Base-by-base conservation (phyloP, 2,797 vertebrate genomes). In the Setipinna tenuifilis region DNA sequence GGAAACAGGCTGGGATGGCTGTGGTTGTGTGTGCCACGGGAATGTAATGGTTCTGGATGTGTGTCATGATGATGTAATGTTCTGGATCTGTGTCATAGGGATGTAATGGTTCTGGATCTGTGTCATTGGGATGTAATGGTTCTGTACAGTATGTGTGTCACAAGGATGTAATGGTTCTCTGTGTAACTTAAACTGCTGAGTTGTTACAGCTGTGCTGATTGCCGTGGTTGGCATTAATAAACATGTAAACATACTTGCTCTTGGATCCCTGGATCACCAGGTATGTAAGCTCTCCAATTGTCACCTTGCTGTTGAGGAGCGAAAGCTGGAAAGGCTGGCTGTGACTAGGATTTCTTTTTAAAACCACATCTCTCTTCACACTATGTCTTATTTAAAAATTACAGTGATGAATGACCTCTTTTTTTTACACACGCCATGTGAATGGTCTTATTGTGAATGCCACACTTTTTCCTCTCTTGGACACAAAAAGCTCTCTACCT, bases 271-370 rank as follows among this genome's bases (percentile, higher is more conserved):
- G 31, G 59, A 83, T 59, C 50, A 17, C 16, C 59, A 90, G 87
- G 88, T 82, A n/a, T 87, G 46, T 87, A 58, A 44, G 35, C 85
- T 89, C 87, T 91, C 87, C 85, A 90, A 78, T 85, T 85, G 87
- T 90, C 87, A 85, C 90, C 81, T 85, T 84, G 87, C 90, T 90
- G 93, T 89, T 91, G 89, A 93, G 87, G 91, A 88, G 88, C 88
- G 88, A 94, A 57, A 84, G 82, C 90, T 90, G 89, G 88, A 90
- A 90, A 91, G 89, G 85, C 85, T 93, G 92, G 92, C 92, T 91
- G 88, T 81, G 84, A 91, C 87, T 21, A 19, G 10, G 57, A 14
- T 16, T 35, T 41, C 17, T 41, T 9, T 31, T 41, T 71, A 28
- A 19, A 44, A 78, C 41, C 6, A 21, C 19, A 9, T 21, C 71